A percentile compares a stretch with the other conserved stretches of the same genome.
Conservation (phyloP, 2,113 vertebrate species). For the Rhinichthys klamathensis region DNA sequence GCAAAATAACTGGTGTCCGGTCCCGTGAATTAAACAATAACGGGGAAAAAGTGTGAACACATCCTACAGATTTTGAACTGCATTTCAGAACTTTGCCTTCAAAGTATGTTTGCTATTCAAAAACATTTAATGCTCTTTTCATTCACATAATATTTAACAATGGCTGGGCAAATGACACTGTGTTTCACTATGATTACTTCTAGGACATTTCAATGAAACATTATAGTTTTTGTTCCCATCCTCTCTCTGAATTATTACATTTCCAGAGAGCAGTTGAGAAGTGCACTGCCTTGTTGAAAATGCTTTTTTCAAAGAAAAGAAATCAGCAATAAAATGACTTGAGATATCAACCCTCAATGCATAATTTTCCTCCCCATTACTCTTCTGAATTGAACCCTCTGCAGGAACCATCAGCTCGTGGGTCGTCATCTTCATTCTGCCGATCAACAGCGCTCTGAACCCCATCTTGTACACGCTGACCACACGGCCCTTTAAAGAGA, state of each 20-base stretch:
- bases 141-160: background rate
- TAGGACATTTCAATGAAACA: background rate
- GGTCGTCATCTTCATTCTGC: conserved; percentile 97
- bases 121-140: background rate
- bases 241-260: background rate
- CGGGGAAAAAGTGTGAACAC: no score
- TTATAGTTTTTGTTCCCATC: background rate
- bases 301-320: background rate
- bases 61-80: background rate
- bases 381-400: background rate
- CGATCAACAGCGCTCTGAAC: conserved; percentile 96
- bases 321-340: conserved; percentile 5
- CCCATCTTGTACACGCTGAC: conserved; percentile 97
- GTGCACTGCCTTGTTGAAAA: background rate
- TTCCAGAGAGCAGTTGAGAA: background rate
- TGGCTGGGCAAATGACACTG: conserved; percentile 2
- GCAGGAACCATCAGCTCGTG: conserved; percentile 93
- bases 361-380: background rate
- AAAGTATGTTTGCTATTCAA: background rate
- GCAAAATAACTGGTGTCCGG: no score
- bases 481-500: conserved; percentile 96
- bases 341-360: background rate
- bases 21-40: no score
- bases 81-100: background rate
- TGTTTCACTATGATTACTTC: background rate